Evolutionary conservation across 2,888 invertebrate species (phyloP), one percentile per base, ranked within the genome.

Genomic region (Ormyrus labotus): DNA sequence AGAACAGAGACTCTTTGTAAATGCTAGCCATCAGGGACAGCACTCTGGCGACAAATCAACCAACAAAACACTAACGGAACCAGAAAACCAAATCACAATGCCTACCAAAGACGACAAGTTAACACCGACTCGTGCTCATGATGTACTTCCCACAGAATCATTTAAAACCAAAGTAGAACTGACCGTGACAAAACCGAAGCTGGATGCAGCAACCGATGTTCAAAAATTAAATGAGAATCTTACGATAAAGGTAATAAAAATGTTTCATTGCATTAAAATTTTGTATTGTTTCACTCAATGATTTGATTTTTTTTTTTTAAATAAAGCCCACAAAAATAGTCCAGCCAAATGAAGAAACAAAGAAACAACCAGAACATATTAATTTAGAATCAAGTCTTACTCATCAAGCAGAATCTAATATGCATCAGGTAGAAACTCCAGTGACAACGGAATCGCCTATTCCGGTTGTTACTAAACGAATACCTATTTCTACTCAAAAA

Each of bases 1-100:
- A 83, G 94, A 95, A 85, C 93, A 93, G 85, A 94, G 94, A 90
- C 93, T 94, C 13, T 93, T 94, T 57, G 90, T 94, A 82, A 95
- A 95, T 86, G 92, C 93, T 0, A 94, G 93, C 86, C 93, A 92
- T 81, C 78, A 78, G 13, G 45, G 69, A 7, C 65, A 68, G 9
- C 93, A 93, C 86, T 7, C 45, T 9, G 48, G 11, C 2, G 53
- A 71, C 10, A 55, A 9, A 4, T 6, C 51, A 9, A 61, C 78
- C 1, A 80, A 82, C 13, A 68, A 80, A 6, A 81, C 81, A 3
- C 73, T 47, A 2, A 65, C 34, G 4, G 82, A 78, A 10, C 67
- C 72, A 58, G 57, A 5, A 6, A 71, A 45, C 7, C 57, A 67
- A 34, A n/a, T 73, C 19, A 57, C 73, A 6, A 48, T 68, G 47